Evolutionary conservation across 1,140 invertebrate species (phyloP).

Genomic region (Odontomachus brunneus): DNA sequence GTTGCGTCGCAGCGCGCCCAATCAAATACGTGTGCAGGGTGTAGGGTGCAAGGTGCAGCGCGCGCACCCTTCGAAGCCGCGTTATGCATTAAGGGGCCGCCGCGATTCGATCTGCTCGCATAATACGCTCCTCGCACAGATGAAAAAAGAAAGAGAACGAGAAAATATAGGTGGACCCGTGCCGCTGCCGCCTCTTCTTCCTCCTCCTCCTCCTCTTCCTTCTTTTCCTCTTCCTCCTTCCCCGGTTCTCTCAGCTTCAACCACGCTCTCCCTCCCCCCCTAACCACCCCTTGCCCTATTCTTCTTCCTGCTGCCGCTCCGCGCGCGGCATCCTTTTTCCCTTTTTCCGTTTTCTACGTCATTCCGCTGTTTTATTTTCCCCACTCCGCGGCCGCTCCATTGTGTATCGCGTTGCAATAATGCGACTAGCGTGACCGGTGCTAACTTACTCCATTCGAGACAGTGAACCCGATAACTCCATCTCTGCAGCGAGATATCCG

Average conservation of each 20-base stretch:
- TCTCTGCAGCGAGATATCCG: conserved; percentile 31
- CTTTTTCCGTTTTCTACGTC: conserved; percentile 19
- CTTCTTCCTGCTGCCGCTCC: conserved; percentile 9
- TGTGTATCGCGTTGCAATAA: conserved; percentile 45
- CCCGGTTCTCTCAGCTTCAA: too few species aligned
- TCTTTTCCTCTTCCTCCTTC: not conserved
- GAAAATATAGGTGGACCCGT: conserved; percentile 20
- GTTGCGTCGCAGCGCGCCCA: conserved; percentile 67
- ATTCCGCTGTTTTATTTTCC: conserved; percentile 30
- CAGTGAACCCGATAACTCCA: conserved; percentile 47
- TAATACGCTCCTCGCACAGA: conserved; percentile 66
- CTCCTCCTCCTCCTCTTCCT: not conserved
- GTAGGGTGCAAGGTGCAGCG: conserved; percentile 71
- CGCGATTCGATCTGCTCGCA: conserved; percentile 72
- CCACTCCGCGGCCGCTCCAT: not conserved
- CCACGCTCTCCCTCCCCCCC: too few species aligned
- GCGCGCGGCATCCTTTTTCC: not conserved
- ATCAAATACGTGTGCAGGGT: conserved; percentile 73
- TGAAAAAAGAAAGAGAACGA: conserved; percentile 56
- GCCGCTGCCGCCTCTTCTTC: not conserved
- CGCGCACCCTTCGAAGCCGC: conserved; percentile 64
- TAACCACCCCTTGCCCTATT: not conserved
- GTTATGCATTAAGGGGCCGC: conserved; percentile 72
- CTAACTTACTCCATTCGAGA: conserved; percentile 27
- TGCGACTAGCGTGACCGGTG: conserved; percentile 46